Percentiles rank a stretch among this genome's conserved stretches.
phyloP scores from a whole-genome alignment of 2,888 invertebrate species.

The Coenonympha arcania region DNA sequence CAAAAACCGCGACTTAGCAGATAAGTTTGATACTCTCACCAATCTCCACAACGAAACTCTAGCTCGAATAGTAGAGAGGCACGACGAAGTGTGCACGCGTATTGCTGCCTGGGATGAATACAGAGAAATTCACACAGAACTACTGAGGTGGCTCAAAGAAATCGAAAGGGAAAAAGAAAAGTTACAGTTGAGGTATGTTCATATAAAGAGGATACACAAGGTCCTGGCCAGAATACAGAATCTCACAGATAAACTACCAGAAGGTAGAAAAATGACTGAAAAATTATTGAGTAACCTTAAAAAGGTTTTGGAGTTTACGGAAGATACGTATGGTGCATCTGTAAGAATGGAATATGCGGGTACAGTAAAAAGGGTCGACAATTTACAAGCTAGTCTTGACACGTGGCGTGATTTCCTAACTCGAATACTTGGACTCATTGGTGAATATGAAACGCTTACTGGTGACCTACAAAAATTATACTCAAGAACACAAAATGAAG shows the following conservation, averaged over 20 bases:
- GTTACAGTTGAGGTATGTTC: slow-evolving; percentile 85
- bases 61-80: slow-evolving; percentile 83
- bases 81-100: slow-evolving; percentile 80
- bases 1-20: slow-evolving; percentile 68
- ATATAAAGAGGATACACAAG: slow-evolving; percentile 82
- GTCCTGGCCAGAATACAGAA: slow-evolving; percentile 79
- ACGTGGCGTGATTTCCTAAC: slow-evolving; percentile 86
- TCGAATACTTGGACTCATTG: slow-evolving; percentile 77
- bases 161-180: slow-evolving; percentile 85
- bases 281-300: slow-evolving; percentile 78
- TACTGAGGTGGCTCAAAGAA: slow-evolving; percentile 86
- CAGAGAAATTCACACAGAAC: slow-evolving; percentile 78
- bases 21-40: slow-evolving; percentile 84
- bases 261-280: slow-evolving; percentile 78
- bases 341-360: slow-evolving; percentile 88
- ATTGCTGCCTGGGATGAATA: slow-evolving; percentile 86
- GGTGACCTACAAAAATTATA: slow-evolving; percentile 76
- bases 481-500: slow-evolving; percentile 76
- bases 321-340: slow-evolving; percentile 83
- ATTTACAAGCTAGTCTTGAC: slow-evolving; percentile 83
- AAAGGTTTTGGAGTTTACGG: slow-evolving; percentile 79
- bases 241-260: slow-evolving; percentile 79
- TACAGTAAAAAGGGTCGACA: slow-evolving; percentile 82
- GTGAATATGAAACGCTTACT: slow-evolving; percentile 77
- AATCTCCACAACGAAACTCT: slow-evolving; percentile 88